Conservation (phyloP, 2,113 vertebrate genomes). For the Pampusana beccarii region DNA sequence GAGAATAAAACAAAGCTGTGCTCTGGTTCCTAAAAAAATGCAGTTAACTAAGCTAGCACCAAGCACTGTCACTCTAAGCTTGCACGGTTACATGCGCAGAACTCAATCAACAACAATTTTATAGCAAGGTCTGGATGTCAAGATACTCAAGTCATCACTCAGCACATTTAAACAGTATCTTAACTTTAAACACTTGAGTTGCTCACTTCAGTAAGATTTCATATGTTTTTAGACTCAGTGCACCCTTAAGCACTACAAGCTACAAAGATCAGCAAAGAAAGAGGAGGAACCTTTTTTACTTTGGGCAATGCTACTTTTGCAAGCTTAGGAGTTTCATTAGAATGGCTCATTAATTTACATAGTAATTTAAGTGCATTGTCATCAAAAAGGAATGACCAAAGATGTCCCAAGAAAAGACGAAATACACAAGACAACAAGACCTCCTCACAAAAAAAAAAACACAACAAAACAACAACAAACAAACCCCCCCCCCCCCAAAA, state of each 20-base stretch:
- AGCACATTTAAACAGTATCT: not conserved
- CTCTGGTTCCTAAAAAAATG: not conserved
- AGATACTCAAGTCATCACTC: not conserved
- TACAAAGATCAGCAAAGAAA: not conserved
- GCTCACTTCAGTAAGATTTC: not conserved
- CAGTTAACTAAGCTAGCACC: not conserved
- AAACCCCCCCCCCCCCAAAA: no score
- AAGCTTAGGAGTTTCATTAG: not conserved
- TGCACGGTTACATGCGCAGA: not conserved
- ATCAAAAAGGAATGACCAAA: not conserved
- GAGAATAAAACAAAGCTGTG: not conserved
- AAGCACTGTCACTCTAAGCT: not conserved
- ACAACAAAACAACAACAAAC: no score
- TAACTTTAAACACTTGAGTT: not conserved
- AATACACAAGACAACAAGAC: not conserved
- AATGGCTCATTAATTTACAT: not conserved
- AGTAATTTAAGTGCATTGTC: not conserved
- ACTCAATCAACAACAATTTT: not conserved
- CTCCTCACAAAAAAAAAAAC: not conserved
- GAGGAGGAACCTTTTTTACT: not conserved
- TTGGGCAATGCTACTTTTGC: not conserved
- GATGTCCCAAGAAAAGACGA: not conserved
- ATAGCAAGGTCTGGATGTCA: not conserved
- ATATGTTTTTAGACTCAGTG: not conserved
- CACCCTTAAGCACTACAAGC: not conserved